Evolutionary conservation across 2,888 invertebrate genomes (phyloP), one percentile per base, ranked within the genome.

Genomic region (Pecten maximus): DNA sequence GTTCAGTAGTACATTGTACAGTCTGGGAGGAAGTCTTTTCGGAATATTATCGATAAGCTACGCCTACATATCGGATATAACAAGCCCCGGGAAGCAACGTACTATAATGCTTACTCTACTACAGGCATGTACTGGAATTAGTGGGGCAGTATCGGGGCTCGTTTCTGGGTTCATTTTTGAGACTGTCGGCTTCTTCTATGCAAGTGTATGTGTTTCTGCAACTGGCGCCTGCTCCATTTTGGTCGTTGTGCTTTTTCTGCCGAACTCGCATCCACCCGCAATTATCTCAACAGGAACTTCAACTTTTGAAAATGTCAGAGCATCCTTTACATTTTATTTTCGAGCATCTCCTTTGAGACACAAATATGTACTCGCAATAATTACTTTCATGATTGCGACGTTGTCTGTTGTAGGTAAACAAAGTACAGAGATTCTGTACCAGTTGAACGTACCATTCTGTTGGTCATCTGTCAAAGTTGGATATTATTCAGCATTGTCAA

Each of bases 61-160:
- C 40, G 86, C 91, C 0, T 93, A 92, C 87, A 89, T 89, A 1
- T 92, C 92, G 35, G 94, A 94, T 90, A 90, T 93, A 19, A 93
- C 94, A 3, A 50, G 39, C 28, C 87, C 87, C 2, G 93, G 93
- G 3, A 93, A 93, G 54, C 87, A 88, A 40, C 87, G 94, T 44
- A 92, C 93, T 0, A 86, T 92, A 44, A 93, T 91, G 10, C 91
- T 94, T 50, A 91, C 92, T 0, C 8, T 92, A 19, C 90, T 93
- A 19, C 92, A 93, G 87, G 16, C 91, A 0, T 89, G 91, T 0
- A 40, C 91, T 6, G 93, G 92, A 28, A 8, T 93, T 87, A 92
- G 92, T 2, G 88, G 90, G 1, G 74, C 91, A n/a, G 10, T 91
- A 8, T 88, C 91, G 28, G 87, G 40, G n/a, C 40, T 94, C 39